Percentiles rank a stretch among this genome's conserved stretches.
phyloP scores from a whole-genome alignment of 2,797 vertebrate species.

The Chrosomus eos region DNA sequence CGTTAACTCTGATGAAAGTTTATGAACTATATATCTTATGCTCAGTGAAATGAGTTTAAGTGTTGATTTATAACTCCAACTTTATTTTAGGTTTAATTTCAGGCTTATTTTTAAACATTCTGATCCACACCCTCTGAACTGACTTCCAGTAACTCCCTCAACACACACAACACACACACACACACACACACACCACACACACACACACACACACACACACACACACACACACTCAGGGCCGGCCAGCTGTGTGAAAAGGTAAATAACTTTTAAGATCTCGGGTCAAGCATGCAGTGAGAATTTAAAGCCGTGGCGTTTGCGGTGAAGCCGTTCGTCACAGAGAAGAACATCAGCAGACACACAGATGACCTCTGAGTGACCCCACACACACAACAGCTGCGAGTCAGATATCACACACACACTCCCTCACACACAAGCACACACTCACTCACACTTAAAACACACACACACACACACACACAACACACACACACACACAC shows the following conservation, averaged over 20 bases:
- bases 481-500: accelerated
- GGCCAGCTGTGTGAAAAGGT: conserved; percentile 2
- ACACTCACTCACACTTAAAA: no score
- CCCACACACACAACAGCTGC: conserved; percentile 29
- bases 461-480: accelerated
- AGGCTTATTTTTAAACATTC: neutral
- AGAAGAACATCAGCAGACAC: conserved; percentile 19
- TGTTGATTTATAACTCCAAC: neutral
- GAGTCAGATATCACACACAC: neutral
- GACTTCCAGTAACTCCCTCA: neutral
- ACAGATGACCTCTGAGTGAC: conserved; percentile 24
- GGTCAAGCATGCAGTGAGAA: neutral
- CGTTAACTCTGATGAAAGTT: neutral
- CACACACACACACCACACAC: neutral
- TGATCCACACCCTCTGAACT: neutral
- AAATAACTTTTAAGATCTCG: conserved; percentile 10
- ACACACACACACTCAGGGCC: neutral
- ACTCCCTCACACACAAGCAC: neutral
- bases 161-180: neutral
- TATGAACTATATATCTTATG: no score
- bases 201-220: neutral
- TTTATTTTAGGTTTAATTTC: neutral
- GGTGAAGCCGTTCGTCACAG: conserved; percentile 12
- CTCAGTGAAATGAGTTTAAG: neutral
- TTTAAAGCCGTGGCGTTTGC: conserved; percentile 10